phyloP scores from a whole-genome alignment of 2,797 vertebrate species.

The Nothura maculosa region DNA sequence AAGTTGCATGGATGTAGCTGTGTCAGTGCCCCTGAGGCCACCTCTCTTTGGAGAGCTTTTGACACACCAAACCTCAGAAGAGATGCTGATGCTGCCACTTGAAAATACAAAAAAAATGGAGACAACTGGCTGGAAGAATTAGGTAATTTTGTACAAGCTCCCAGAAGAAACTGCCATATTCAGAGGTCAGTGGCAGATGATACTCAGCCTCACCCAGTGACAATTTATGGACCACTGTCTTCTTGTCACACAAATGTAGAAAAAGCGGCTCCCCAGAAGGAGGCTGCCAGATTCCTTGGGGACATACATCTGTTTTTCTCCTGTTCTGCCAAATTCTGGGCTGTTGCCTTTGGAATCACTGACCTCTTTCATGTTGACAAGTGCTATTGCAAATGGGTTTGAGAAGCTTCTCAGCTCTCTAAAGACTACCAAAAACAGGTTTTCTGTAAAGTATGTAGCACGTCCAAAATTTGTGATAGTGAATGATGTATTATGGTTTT shows the following conservation, averaged over 20 bases:
- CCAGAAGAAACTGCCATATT: background rate
- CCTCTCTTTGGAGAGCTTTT: background rate
- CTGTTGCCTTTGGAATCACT: slow-evolving; percentile 26
- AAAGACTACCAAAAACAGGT: slow-evolving; percentile 28
- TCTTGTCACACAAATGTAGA: slow-evolving; percentile 26
- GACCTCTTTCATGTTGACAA: slow-evolving; percentile 37
- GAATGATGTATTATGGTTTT: background rate
- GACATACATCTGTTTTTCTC: background rate
- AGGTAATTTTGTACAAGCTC: background rate
- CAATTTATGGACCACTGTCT: background rate
- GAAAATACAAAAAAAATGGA: slow-evolving; percentile 15
- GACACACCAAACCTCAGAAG: background rate
- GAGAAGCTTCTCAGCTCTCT: background rate
- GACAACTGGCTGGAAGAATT: background rate
- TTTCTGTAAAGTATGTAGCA: background rate
- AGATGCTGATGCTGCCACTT: background rate
- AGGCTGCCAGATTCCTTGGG: slow-evolving; percentile 36
- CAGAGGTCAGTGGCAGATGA: background rate
- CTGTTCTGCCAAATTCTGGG: slow-evolving; percentile 6
- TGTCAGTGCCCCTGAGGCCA: background rate
- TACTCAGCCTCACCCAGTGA: background rate
- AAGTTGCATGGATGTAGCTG: background rate
- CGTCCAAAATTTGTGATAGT: background rate
- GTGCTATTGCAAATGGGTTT: slow-evolving; percentile 29
- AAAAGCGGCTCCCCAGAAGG: slow-evolving; percentile 14